Evolutionary conservation across 2,113 vertebrate species (phyloP), one percentile per base, ranked within the genome.

Genomic region (Oncorhynchus clarkii): DNA sequence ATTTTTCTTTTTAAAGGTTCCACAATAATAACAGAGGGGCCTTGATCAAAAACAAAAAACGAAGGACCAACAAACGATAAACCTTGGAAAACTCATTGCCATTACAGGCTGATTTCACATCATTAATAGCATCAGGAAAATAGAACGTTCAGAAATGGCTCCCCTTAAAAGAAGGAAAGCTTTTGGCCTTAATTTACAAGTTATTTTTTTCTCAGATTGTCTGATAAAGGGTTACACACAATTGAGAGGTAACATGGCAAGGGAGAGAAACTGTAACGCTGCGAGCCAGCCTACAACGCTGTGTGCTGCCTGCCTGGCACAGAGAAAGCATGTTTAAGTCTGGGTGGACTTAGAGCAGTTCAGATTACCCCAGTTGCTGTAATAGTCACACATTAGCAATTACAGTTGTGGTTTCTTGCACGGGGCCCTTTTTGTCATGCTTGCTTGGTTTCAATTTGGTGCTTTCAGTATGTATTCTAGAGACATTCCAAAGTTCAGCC

Each of bases 31-130:
- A 20, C 54, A 57, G 54, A 14, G 20, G 20, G 54, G 16, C 54
- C 18, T 57, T 57, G 54, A 57, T 20, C 13, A 57, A 22, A 22
- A 9, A 16, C 13, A 9, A 62, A 62, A 62, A 62, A 62, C 20
- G 24, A 9, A 62, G 20, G 29, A 39, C 24, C 22, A 81, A 71
- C 67, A 70, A 74, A 67, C 13, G n/a, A 11, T 57, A 54, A 71
- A 82, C 76, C 75, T 75, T 82, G 72, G 72, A 51, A 20, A 72
- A 85, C 26, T 49, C 72, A 69, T 77, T 82, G 79, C 74, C 71
- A 73, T 70, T 76, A 70, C 39, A 60, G 24, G 22, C 73, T 73
- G 49, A 70, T 29, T 62, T 34, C 54, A 51, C 39, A 49, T 67
- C 34, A 69, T 65, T 78, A 70, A 77, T 26, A 49, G 1, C 13